phyloP scores from a whole-genome alignment of 1,140 invertebrate genomes.

The Lasioglossum baleicum region DNA sequence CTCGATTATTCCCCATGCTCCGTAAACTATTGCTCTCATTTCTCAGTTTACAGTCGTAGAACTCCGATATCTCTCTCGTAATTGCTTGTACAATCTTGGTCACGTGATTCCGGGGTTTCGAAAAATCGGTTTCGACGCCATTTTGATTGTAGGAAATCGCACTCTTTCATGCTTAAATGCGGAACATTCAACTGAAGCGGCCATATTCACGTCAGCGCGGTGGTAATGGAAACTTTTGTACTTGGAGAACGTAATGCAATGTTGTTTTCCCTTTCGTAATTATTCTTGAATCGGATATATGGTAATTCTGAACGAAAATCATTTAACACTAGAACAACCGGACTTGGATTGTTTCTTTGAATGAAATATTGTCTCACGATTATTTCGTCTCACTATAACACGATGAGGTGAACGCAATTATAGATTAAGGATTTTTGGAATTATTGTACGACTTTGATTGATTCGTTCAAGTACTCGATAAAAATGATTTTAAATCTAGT shows the following conservation, averaged over 20 bases:
- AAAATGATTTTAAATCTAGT: too few species aligned
- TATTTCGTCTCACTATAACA: too few species aligned
- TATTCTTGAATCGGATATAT: too few species aligned
- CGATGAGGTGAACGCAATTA: too few species aligned
- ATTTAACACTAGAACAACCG: too few species aligned
- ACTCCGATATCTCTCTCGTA: neutral
- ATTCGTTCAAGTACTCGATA: too few species aligned
- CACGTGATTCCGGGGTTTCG: neutral
- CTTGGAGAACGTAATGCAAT: neutral
- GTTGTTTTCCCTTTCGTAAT: too few species aligned
- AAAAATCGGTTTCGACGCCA: constrained; percentile 36
- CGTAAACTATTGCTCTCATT: constrained; percentile 29
- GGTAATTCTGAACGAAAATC: neutral
- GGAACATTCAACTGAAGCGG: constrained; percentile 10
- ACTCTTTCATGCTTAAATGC: constrained; percentile 7
- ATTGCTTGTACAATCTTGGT: neutral
- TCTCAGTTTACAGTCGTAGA: constrained; percentile 36
- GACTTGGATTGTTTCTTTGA: too few species aligned
- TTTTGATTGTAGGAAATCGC: constrained; percentile 18
- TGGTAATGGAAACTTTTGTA: too few species aligned
- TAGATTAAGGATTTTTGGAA: too few species aligned
- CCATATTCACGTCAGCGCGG: neutral
- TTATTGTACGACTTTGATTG: too few species aligned
- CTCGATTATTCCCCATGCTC: neutral
- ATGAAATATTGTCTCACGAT: too few species aligned